Evolutionary conservation across 2,888 invertebrate genomes (phyloP).

Genomic region (Caenorhabditis afra): DNA sequence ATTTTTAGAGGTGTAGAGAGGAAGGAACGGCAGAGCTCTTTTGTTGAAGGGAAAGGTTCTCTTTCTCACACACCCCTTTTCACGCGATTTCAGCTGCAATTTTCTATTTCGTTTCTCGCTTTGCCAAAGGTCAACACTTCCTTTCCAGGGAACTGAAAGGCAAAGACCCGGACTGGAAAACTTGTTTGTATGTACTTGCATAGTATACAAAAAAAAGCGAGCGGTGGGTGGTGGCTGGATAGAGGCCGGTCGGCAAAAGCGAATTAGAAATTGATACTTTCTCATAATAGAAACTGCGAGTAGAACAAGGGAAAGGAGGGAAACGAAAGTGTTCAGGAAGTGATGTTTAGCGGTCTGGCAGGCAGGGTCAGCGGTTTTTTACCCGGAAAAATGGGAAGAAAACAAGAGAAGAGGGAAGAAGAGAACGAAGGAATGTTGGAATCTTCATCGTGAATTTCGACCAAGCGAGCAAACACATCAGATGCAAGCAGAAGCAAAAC

Average conservation of each 20-base stretch:
- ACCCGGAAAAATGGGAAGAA: not conserved
- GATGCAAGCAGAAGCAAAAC: conserved; percentile 7
- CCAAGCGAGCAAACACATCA: conserved; percentile 15
- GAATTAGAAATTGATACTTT: conserved; percentile 52
- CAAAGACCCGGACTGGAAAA: conserved; percentile 18
- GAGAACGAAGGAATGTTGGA: conserved; percentile 1
- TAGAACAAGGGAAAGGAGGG: conserved; percentile 11
- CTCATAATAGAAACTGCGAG: conserved; percentile 17
- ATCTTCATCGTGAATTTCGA: conserved; percentile 17
- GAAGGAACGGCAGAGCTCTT: not conserved
- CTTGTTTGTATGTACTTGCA: conserved; percentile 39
- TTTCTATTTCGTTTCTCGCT: conserved; percentile 21
- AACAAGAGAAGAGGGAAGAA: not conserved
- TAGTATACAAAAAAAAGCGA: conserved; percentile 13
- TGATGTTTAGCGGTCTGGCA: not conserved
- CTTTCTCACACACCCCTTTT: conserved; percentile 10
- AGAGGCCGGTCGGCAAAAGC: not conserved
- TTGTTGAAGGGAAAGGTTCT: not conserved
- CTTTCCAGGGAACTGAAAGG: conserved; percentile 19
- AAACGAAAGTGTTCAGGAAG: not conserved
- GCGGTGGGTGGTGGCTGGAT: conserved; percentile 4
- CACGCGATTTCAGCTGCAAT: conserved; percentile 35
- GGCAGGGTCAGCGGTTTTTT: not conserved
- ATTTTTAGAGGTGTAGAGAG: not conserved
- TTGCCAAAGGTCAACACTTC: conserved; percentile 20